Evolutionary conservation across 2,113 vertebrate genomes (phyloP).

Genomic region (Calidris pygmaea): DNA sequence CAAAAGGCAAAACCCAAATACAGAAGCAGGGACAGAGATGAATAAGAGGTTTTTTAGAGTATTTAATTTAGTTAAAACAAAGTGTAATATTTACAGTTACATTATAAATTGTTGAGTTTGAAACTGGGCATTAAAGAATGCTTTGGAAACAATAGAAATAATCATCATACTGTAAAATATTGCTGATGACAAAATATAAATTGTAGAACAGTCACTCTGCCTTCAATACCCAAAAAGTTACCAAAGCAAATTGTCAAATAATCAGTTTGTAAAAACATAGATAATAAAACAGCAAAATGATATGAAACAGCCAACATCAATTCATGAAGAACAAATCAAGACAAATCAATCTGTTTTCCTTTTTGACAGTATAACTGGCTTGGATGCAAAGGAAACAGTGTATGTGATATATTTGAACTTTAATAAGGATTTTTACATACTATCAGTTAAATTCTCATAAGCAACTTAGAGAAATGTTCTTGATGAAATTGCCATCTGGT

Average conservation of each 20-base stretch:
- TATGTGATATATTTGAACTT: not conserved
- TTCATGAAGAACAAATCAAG: not conserved
- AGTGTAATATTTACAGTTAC: not conserved
- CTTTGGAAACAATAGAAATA: not conserved
- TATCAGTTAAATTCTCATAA: not conserved
- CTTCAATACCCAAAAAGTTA: not conserved
- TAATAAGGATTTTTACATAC: slow-evolving; percentile 8
- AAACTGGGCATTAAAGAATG: not conserved
- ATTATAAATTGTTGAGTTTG: not conserved
- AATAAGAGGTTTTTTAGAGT: not conserved
- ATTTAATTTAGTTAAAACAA: not conserved
- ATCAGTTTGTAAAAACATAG: not conserved
- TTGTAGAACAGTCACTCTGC: not conserved
- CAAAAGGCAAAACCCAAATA: not conserved
- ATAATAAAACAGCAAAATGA: not conserved
- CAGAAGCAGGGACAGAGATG: not conserved
- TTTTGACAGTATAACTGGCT: not conserved
- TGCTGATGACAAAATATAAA: not conserved
- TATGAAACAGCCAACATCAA: not conserved
- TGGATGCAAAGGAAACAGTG: not conserved
- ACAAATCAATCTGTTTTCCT: not conserved
- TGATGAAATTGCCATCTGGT: slow-evolving; percentile 40
- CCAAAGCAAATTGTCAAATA: not conserved
- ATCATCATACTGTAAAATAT: not conserved
- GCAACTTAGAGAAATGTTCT: not conserved